Evolutionary conservation across 2,113 vertebrate genomes (phyloP).

Genomic region (Lasiurus borealis): DNA sequence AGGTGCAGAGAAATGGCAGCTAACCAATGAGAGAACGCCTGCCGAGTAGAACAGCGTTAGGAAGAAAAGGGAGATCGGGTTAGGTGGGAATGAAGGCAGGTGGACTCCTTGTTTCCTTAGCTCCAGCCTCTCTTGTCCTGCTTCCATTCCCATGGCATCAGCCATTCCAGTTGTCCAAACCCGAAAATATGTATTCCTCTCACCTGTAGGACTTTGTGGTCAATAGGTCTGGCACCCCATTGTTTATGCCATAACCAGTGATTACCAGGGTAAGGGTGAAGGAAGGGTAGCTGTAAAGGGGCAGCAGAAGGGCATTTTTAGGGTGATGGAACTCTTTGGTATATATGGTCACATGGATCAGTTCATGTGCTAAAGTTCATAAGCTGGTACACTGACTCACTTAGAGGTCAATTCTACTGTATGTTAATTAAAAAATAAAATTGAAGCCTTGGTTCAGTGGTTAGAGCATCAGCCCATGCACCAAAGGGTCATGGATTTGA

Average conservation of each 20-base stretch:
- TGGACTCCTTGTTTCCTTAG: not conserved
- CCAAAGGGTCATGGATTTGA: too few species aligned
- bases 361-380: not conserved
- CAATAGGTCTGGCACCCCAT: not conserved
- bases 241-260: not conserved
- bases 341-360: accelerated
- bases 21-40: too few species aligned
- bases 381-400: not conserved
- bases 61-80: not conserved
- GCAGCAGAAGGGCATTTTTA: not conserved
- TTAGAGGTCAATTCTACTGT: not conserved
- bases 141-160: not conserved
- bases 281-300: accelerated
- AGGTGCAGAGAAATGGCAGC: not conserved
- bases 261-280: accelerated
- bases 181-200: not conserved
- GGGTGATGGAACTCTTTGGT: not conserved
- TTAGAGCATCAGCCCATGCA: too few species aligned
- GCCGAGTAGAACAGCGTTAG: accelerated
- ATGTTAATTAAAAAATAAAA: conserved; percentile 6
- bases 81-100: not conserved
- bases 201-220: not conserved
- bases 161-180: not conserved
- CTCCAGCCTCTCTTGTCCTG: not conserved
- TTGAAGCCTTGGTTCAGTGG: not conserved